These are phyloP conservation scores for Acleris laterana DNA, from an alignment of 2,888 invertebrate genomes.

Conservation along the genomic window DNA sequence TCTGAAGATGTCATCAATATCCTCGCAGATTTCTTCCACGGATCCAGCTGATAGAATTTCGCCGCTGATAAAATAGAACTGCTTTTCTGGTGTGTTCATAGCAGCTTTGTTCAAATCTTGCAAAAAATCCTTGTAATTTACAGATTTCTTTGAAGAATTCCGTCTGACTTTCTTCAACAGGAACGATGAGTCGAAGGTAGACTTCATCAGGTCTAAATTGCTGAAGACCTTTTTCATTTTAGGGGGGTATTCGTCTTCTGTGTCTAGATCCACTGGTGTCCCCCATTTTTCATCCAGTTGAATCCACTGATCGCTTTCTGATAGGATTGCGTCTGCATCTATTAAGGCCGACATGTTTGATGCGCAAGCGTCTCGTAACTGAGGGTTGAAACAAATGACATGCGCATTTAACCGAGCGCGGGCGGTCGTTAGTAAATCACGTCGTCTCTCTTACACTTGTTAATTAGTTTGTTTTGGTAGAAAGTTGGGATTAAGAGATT, in stretches of 20 bases:
- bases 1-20: constrained; percentile 66
- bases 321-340: constrained; percentile 64
- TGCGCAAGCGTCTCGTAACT: constrained; percentile 6
- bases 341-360: constrained; percentile 46
- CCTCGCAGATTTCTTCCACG: constrained; percentile 40
- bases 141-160: constrained; percentile 30
- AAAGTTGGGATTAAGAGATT: background rate
- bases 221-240: constrained; percentile 27
- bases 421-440: constrained; percentile 21
- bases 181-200: constrained; percentile 41
- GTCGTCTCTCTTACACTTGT: constrained; percentile 6
- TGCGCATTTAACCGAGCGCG: background rate
- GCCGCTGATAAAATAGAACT: constrained; percentile 40
- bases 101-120: constrained; percentile 28
- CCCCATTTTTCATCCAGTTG: constrained; percentile 40
- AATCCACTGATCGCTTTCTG: constrained; percentile 39
- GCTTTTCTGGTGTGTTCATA: constrained; percentile 31
- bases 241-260: constrained; percentile 36
- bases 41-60: constrained; percentile 40
- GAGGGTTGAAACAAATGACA: constrained; percentile 6
- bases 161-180: constrained; percentile 30
- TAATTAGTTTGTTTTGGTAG: constrained; percentile 2
- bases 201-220: constrained; percentile 33
- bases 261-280: constrained; percentile 40
- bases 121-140: constrained; percentile 39